Conservation (phyloP, 2,888 invertebrate species). For the Lissocephala sabroskyi region DNA sequence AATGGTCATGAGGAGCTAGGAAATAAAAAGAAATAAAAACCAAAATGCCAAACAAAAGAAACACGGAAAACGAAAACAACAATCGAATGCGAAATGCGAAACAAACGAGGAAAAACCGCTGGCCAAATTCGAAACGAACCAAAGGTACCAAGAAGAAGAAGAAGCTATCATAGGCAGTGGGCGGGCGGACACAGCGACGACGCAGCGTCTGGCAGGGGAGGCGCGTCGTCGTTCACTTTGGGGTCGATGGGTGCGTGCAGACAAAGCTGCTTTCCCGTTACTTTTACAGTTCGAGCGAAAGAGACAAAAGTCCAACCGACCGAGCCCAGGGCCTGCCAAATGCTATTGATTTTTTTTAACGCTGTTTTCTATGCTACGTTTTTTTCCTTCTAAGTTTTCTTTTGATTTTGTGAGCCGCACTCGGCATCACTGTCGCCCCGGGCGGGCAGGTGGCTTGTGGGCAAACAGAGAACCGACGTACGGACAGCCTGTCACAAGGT, state of each 20-base stretch:
- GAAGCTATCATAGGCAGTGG: not conserved
- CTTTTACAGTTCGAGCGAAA: conserved; percentile 53
- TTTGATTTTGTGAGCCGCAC: no score
- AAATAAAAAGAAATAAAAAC: conserved; percentile 43
- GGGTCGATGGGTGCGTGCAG: conserved; percentile 14
- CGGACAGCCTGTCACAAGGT: conserved; percentile 15
- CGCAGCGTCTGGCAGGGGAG: conserved; percentile 56
- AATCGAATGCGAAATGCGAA: conserved; percentile 23
- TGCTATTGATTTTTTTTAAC: conserved; percentile 52
- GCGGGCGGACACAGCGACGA: no score
- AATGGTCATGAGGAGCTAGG: conserved; percentile 21
- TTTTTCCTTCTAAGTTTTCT: not conserved
- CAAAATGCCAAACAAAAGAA: conserved; percentile 38
- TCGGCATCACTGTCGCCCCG: conserved; percentile 1
- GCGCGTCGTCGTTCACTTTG: conserved; percentile 5
- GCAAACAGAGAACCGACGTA: conserved; percentile 10
- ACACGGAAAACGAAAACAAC: conserved; percentile 4
- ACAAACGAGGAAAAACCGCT: conserved; percentile 49
- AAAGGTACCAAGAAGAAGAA: not conserved
- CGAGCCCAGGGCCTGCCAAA: conserved; percentile 40
- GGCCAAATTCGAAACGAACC: conserved; percentile 11
- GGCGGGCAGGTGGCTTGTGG: conserved; percentile 22
- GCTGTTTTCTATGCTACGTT: conserved; percentile 2
- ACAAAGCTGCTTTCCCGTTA: conserved; percentile 55
- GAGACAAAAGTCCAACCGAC: not conserved